Base-by-base conservation (phyloP, 1,140 invertebrate genomes). In the Habropoda laboriosa region DNA sequence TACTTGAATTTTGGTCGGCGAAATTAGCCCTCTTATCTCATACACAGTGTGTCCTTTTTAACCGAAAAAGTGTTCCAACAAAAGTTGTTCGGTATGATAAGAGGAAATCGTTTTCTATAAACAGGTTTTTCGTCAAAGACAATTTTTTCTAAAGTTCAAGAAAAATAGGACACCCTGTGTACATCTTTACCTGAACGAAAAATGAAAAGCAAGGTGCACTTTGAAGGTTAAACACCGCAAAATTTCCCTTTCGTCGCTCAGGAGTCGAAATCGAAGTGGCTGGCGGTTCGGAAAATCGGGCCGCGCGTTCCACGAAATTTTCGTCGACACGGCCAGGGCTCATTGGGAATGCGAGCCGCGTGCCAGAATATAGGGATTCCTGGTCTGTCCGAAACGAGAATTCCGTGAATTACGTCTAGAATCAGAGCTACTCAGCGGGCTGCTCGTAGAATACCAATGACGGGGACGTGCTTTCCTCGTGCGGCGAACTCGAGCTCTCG, bases 381-480 rank as follows among this genome's bases (percentile, higher is more conserved):
- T 81, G 79, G 84, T 82, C 80, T 68, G 67, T 68, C 75, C 67
- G 49, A 82, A 82, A 82, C 63, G 80, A 82, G 80, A 82, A 85
- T 82, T 86, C 83, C 71, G 53, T 86, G 83, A 80, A 85, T 86
- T 86, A 82, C 76, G 85, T 86, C 80, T 86, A 86, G 85, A 86
- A 86, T 86, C 83, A 80, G 83, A 68, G 83, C 80, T 86, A 86
- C 83, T 86, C 83, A 82, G 51, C 40, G 51, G 24, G 60, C 35
- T 63, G 58, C 64, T 7, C 32, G 53, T 21, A 49, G 84, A 86
- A 86, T 86, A 86, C 60, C 64, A 85, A 86, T 72, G 74, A 76
- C 77, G 10, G n/a, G 24, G 64, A 47, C 61, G 18, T 57, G 67
- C 30, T 66, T 83, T 53, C 75, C 75, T 16, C 49, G 63, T 35